Conservation (phyloP, 2,888 invertebrate genomes). For the Netelia virgata region DNA sequence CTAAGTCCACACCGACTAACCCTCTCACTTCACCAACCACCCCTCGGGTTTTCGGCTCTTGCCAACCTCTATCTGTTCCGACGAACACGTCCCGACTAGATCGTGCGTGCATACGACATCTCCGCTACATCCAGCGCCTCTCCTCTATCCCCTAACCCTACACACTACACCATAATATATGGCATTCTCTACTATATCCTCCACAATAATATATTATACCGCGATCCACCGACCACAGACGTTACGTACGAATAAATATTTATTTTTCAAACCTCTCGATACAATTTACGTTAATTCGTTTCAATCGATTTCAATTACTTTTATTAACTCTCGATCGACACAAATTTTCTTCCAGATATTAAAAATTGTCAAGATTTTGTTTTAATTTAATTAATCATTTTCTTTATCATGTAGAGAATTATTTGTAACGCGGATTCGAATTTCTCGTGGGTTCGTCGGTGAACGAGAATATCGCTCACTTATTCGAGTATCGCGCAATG, state of each 20-base stretch:
- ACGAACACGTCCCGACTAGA: conserved; percentile 68
- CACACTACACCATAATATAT: conserved; percentile 11
- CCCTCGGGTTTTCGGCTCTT: conserved; percentile 63
- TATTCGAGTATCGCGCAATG: neutral
- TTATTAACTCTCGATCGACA: no score
- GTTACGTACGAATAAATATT: conserved; percentile 5
- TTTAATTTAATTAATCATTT: no score
- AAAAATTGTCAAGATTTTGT: no score
- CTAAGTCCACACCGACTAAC: conserved; percentile 76
- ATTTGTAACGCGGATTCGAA: no score
- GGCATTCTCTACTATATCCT: conserved; percentile 4
- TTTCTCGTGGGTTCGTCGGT: neutral
- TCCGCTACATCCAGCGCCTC: conserved; percentile 51
- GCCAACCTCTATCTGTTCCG: conserved; percentile 60
- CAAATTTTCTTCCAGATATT: no score
- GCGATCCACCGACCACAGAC: neutral
- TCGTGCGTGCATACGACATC: conserved; percentile 71
- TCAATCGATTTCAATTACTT: no score
- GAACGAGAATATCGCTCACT: conserved; percentile 17
- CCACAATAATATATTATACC: conserved; percentile 30
- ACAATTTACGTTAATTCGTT: no score
- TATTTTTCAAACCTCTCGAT: neutral
- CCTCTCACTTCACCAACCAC: conserved; percentile 64
- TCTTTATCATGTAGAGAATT: no score
- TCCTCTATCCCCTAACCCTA: neutral